Percentiles rank a stretch among this genome's conserved stretches.
Conservation (phyloP, 2,113 vertebrate genomes). For the Amazona vittata region DNA sequence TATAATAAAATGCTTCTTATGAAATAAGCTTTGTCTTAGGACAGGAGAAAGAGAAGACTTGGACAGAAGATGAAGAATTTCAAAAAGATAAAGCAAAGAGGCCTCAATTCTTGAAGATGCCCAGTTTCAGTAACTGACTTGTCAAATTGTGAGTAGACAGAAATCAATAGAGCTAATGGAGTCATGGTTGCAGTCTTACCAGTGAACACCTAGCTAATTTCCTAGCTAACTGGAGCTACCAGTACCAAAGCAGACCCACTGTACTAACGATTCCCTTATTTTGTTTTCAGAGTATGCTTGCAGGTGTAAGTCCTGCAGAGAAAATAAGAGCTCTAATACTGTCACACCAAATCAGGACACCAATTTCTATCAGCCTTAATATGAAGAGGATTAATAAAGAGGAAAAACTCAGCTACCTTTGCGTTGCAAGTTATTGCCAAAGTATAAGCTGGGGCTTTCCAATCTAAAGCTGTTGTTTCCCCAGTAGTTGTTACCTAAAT, state of each 20-base stretch:
- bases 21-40: neutral
- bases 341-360: neutral
- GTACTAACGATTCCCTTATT: neutral
- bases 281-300: neutral
- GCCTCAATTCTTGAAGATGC: neutral
- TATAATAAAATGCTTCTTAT: neutral
- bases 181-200: neutral
- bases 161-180: rapidly evolving
- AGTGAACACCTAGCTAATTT: neutral
- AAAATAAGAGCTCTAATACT: neutral
- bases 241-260: neutral
- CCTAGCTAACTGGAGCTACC: neutral
- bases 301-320: neutral
- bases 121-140: neutral
- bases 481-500: neutral
- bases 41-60: neutral
- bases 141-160: neutral
- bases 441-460: neutral
- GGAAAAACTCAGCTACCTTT: neutral
- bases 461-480: neutral
- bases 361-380: neutral
- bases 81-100: neutral
- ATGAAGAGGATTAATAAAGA: neutral
- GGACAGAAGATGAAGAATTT: neutral
- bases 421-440: neutral